These are phyloP conservation scores for Hypotaenidia okinawae DNA, from an alignment of 2,797 vertebrate genomes.

Conservation along the genomic window DNA sequence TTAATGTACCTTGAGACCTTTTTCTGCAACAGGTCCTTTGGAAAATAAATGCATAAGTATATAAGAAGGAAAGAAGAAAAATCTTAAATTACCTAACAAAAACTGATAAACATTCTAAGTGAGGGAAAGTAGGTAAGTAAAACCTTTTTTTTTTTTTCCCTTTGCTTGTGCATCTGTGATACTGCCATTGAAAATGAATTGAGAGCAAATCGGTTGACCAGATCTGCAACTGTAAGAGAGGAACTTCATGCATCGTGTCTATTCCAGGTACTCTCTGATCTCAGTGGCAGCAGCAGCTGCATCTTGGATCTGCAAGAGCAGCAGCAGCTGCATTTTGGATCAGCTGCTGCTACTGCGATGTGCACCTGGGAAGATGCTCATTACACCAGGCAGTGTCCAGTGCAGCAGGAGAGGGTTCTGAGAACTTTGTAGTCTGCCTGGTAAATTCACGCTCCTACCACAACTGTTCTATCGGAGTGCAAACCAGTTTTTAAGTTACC, in stretches of 20 bases:
- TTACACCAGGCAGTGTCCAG: background rate
- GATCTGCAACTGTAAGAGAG: background rate
- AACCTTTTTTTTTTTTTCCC: background rate
- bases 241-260: too few species aligned
- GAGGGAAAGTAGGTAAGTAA: conserved; percentile 69
- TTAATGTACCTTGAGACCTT: background rate
- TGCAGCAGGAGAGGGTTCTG: background rate
- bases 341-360: rapidly evolving
- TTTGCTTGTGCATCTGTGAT: background rate
- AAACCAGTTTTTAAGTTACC: background rate
- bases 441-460: background rate
- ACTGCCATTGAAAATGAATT: background rate
- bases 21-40: conserved; percentile 33
- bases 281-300: too few species aligned
- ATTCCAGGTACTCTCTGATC: too few species aligned
- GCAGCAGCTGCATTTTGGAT: background rate
- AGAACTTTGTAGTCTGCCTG: background rate
- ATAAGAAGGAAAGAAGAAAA: conserved; percentile 5
- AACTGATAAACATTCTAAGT: background rate
- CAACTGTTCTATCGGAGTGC: background rate
- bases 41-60: background rate
- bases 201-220: background rate
- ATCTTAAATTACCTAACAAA: background rate
- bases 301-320: too few species aligned
- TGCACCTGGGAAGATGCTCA: rapidly evolving